Conservation (phyloP, 2,888 invertebrate species). For the Ceriagrion tenellum region DNA sequence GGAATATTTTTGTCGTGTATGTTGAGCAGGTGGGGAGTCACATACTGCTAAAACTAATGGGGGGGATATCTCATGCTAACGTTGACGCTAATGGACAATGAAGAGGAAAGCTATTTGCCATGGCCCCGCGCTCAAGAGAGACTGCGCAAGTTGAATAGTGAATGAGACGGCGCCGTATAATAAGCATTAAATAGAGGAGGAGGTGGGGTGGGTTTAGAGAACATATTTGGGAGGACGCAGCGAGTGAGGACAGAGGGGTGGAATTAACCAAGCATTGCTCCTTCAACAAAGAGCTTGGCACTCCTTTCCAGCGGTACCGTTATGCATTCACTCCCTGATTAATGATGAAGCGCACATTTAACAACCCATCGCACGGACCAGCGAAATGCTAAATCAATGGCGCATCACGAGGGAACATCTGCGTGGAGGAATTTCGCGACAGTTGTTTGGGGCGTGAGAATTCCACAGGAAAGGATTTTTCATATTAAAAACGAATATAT, state of each 20-base stretch:
- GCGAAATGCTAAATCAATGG: neutral
- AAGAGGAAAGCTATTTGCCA: constrained; percentile 39
- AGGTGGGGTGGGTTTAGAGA: neutral
- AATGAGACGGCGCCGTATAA: constrained; percentile 13
- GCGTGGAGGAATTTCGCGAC: no score
- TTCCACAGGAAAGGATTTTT: no score
- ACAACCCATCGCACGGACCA: neutral
- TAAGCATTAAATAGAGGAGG: neutral
- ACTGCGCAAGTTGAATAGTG: neutral
- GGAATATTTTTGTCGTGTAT: neutral
- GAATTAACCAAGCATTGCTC: neutral
- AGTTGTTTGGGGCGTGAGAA: no score
- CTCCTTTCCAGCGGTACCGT: neutral
- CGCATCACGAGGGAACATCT: no score
- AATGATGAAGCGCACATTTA: neutral
- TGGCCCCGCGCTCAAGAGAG: neutral
- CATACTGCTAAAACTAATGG: neutral
- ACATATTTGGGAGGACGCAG: neutral
- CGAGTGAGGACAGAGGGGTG: neutral
- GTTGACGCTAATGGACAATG: constrained; percentile 16
- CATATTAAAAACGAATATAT: no score
- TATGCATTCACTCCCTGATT: neutral
- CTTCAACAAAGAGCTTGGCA: neutral
- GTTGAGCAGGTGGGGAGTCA: neutral
- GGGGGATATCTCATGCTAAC: constrained; percentile 13